Conservation (phyloP, 2,113 vertebrate species). For the Syngnathus scovelli region DNA sequence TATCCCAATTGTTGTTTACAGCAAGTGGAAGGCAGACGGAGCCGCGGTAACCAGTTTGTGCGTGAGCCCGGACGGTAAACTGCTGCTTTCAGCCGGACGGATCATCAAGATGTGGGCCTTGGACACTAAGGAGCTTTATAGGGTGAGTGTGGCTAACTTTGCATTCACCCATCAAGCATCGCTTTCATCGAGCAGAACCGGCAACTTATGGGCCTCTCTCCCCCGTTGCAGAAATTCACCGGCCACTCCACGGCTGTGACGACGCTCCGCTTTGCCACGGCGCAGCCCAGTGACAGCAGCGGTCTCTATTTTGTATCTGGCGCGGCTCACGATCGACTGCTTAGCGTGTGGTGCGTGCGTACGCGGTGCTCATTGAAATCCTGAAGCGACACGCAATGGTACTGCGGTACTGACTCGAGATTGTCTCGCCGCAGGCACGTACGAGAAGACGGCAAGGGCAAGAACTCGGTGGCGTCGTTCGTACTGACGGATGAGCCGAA, state of each 20-base stretch:
- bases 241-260: conserved; percentile 91
- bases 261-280: conserved; percentile 84
- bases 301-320: conserved; percentile 95
- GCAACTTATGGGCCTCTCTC: background rate
- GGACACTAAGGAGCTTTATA: too few species aligned
- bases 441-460: conserved; percentile 88
- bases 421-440: conserved; percentile 79
- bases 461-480: conserved; percentile 91
- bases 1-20: conserved; percentile 37
- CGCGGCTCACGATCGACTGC: conserved; percentile 85
- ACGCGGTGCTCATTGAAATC: too few species aligned
- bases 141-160: too few species aligned
- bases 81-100: conserved; percentile 90
- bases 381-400: background rate
- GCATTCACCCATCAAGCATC: background rate
- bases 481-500: conserved; percentile 86
- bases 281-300: conserved; percentile 81
- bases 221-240: conserved; percentile 83
- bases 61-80: conserved; percentile 90
- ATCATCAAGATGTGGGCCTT: conserved; percentile 94
- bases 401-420: conserved; percentile 1
- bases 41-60: conserved; percentile 85
- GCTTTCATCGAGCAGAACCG: background rate
- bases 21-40: conserved; percentile 97
- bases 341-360: conserved; percentile 90